Conservation (phyloP, 2,888 invertebrate genomes). For the Ecliptopera silaceata region DNA sequence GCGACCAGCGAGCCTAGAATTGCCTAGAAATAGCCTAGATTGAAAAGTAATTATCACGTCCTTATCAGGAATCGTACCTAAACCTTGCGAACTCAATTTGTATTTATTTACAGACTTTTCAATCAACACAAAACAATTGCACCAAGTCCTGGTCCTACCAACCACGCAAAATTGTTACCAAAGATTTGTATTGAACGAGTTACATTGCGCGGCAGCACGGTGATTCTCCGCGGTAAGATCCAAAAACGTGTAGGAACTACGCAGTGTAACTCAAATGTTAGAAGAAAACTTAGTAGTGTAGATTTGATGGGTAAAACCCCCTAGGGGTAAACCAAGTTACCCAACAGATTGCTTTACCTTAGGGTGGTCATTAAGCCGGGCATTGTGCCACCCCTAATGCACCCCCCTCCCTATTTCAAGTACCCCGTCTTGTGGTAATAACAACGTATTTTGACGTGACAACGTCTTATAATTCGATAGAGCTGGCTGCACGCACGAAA, state of each 20-base stretch:
- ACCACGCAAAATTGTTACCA: too few species aligned
- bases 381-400: slow-evolving; percentile 16
- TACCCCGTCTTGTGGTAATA: slow-evolving; percentile 4
- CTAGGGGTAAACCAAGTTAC: slow-evolving; percentile 20
- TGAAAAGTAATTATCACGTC: too few species aligned
- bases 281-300: too few species aligned
- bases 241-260: too few species aligned
- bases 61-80: not conserved
- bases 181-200: too few species aligned
- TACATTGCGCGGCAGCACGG: too few species aligned
- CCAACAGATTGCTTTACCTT: slow-evolving; percentile 19
- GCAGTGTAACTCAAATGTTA: too few species aligned
- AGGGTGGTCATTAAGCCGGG: slow-evolving; percentile 23
- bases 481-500: too few species aligned
- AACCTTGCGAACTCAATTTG: slow-evolving; percentile 18
- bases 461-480: too few species aligned
- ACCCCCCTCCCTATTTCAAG: not conserved
- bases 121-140: slow-evolving; percentile 26
- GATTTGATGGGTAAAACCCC: too few species aligned
- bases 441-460: slow-evolving; percentile 7
- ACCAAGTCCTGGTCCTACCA: not conserved
- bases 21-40: not conserved
- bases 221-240: too few species aligned
- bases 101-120: slow-evolving; percentile 20
- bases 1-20: not conserved